Conservation (phyloP, 2,113 vertebrate genomes). For the Reinhardtius hippoglossoides region DNA sequence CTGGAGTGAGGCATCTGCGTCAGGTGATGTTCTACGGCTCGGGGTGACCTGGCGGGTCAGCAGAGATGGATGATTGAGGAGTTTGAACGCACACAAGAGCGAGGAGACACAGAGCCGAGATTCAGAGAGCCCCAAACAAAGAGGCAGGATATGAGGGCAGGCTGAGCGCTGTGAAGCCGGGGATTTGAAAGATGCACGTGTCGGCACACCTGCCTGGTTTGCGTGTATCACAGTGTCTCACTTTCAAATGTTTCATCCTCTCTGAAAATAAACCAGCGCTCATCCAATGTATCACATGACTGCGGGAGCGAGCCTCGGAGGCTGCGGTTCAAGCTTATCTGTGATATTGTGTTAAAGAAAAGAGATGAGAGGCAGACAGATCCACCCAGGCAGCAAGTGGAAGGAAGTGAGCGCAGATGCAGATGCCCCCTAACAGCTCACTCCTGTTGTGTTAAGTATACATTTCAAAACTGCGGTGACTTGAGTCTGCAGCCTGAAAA, state of each 20-base stretch:
- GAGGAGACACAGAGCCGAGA: constrained; percentile 1
- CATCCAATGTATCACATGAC: constrained; percentile 11
- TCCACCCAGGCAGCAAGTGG: constrained; percentile 3
- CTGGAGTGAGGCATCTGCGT: constrained; percentile 28
- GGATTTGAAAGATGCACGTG: background rate
- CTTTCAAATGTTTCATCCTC: constrained; percentile 34
- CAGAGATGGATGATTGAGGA: constrained; percentile 2
- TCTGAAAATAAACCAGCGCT: constrained; percentile 48
- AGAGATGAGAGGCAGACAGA: constrained; percentile 3
- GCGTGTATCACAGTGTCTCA: constrained; percentile 13
- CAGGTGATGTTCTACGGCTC: constrained; percentile 18
- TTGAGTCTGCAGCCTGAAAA: background rate
- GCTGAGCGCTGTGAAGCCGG: background rate
- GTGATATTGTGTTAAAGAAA: constrained; percentile 27
- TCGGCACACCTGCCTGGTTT: background rate
- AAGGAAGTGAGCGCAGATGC: background rate
- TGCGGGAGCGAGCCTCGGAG: background rate
- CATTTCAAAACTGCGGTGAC: too few species aligned
- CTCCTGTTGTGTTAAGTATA: constrained; percentile 14
- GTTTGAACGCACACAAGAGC: background rate
- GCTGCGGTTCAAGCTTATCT: background rate
- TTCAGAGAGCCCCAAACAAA: constrained; percentile 11
- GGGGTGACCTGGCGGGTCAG: constrained; percentile 11
- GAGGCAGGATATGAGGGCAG: constrained; percentile 31
- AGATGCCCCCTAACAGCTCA: background rate